A percentile compares a stretch with the other conserved stretches of the same genome.
Conservation (phyloP, 2,113 vertebrate species). For the Sander lucioperca region DNA sequence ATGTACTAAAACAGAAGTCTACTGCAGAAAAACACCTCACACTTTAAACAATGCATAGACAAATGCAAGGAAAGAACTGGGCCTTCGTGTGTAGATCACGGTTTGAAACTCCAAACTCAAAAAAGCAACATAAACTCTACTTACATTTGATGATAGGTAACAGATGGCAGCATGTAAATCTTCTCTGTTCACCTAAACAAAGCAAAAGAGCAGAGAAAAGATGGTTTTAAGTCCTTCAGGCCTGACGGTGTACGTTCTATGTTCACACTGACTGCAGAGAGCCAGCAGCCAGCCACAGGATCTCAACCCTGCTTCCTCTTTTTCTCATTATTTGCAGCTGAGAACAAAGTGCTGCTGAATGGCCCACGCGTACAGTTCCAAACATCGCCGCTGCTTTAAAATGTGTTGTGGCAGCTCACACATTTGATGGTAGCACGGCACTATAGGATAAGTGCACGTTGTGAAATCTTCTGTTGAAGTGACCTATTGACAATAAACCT, state of each 20-base stretch:
- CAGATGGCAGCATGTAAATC: neutral
- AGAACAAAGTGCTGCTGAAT: constrained; percentile 11
- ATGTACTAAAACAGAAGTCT: neutral
- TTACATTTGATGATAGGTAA: constrained; percentile 23
- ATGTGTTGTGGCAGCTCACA: constrained; percentile 3
- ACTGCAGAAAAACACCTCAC: neutral
- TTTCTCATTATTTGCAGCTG: constrained; percentile 36
- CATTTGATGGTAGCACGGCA: neutral
- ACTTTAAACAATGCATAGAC: neutral
- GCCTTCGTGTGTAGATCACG: neutral
- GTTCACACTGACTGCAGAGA: constrained; percentile 18
- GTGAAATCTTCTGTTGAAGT: neutral
- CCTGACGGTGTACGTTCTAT: neutral
- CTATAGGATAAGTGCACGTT: too few species aligned
- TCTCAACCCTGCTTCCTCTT: constrained; percentile 73
- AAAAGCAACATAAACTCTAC: constrained; percentile 20
- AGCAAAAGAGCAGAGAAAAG: neutral
- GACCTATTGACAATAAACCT: constrained; percentile 1
- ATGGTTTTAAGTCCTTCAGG: neutral
- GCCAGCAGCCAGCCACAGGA: constrained; percentile 18
- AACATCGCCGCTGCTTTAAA: constrained; percentile 21
- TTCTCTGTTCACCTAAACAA: neutral
- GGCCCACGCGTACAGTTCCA: constrained; percentile 19
- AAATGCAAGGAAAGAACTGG: neutral
- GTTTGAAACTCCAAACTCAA: neutral